These are phyloP conservation scores for Epizoanthus rinbou DNA, from an alignment of 92 coral and sea anemone genomes.

Conservation along the genomic window DNA sequence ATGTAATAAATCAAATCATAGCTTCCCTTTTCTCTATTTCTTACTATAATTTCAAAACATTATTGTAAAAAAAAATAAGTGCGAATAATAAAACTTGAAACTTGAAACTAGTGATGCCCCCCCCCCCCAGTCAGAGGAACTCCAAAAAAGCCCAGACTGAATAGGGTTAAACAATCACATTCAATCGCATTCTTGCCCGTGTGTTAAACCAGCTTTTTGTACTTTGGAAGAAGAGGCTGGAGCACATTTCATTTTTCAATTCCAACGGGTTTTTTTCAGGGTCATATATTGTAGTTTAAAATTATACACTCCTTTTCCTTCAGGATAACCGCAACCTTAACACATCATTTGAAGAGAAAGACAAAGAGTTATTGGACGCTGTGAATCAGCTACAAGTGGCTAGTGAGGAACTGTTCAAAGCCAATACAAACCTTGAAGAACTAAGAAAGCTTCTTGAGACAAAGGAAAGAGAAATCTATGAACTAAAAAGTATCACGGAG, in stretches of 20 bases:
- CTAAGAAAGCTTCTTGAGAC: conserved; percentile 50
- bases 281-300: not conserved
- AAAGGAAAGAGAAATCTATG: conserved; percentile 58
- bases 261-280: too few relatives aligned
- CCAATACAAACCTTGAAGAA: conserved; percentile 58
- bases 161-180: too few relatives aligned
- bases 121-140: too few relatives aligned
- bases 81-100: too few relatives aligned
- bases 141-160: too few relatives aligned
- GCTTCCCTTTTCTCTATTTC: too few relatives aligned
- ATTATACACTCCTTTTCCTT: not conserved
- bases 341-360: conserved; percentile 86
- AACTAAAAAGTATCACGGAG: conserved; percentile 42
- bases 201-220: not conserved
- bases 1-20: too few relatives aligned
- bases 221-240: not conserved
- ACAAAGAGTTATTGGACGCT: conserved; percentile 60
- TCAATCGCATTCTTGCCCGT: too few relatives aligned
- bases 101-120: too few relatives aligned
- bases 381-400: conserved; percentile 52
- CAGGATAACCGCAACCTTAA: conserved; percentile 75
- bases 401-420: conserved; percentile 47
- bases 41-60: too few relatives aligned
- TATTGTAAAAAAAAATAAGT: too few relatives aligned
- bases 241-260: too few relatives aligned